These are phyloP conservation scores for Octonoba sinensis DNA, from an alignment of 2,888 invertebrate genomes.

Conservation along the genomic window DNA sequence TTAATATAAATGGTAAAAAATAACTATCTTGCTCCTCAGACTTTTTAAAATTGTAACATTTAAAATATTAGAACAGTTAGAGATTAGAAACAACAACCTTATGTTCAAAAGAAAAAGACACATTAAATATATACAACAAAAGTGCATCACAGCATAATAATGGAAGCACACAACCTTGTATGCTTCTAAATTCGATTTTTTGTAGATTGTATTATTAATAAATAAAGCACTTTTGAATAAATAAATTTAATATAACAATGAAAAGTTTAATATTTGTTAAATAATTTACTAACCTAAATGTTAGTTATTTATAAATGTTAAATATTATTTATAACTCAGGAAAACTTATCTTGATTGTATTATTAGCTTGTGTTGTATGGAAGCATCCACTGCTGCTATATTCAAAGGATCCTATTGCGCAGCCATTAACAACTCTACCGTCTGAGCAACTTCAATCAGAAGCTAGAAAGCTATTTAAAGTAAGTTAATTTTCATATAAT, in stretches of 20 bases:
- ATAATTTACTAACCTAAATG: constrained; percentile 1
- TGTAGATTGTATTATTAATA: too few species aligned
- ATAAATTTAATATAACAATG: neutral
- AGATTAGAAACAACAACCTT: too few species aligned
- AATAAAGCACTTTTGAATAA: neutral
- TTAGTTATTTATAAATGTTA: neutral
- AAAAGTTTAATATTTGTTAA: neutral
- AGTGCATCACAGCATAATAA: too few species aligned
- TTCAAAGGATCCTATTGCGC: constrained; percentile 89
- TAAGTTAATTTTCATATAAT: constrained; percentile 69
- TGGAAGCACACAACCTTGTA: too few species aligned
- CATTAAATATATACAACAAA: too few species aligned
- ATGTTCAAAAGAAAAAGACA: too few species aligned
- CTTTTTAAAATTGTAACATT: too few species aligned
- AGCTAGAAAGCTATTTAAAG: constrained; percentile 94
- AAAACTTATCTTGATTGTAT: neutral
- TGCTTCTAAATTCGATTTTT: neutral
- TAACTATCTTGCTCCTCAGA: too few species aligned
- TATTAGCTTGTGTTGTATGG: constrained; percentile 78
- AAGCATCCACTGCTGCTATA: constrained; percentile 91
- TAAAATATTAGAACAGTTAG: too few species aligned
- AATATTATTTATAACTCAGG: neutral
- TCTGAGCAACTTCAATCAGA: constrained; percentile 89
- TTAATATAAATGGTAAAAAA: too few species aligned
- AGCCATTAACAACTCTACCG: constrained; percentile 90